Percentiles rank a stretch among this genome's conserved stretches.
These are phyloP conservation scores for Protonibea diacanthus DNA, from an alignment of 2,797 vertebrate species.

Conservation along the genomic window DNA sequence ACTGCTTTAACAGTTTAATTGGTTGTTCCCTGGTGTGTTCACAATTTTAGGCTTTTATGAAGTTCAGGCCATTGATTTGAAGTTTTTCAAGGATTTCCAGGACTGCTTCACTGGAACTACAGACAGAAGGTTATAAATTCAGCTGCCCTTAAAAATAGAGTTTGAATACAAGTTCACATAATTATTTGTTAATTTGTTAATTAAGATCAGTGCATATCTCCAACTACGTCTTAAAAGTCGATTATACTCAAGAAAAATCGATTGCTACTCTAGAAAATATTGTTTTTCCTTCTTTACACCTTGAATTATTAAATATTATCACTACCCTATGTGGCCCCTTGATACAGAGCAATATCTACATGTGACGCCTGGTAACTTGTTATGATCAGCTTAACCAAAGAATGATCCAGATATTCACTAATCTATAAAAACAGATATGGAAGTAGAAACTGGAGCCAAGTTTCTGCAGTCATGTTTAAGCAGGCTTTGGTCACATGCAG, in stretches of 20 bases:
- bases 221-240: not conserved
- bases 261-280: not conserved
- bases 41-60: slow-evolving; percentile 4
- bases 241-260: not conserved
- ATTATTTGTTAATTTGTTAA: not conserved
- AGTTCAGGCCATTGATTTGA: not conserved
- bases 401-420: not conserved
- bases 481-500: too few species aligned
- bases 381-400: not conserved
- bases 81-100: not conserved
- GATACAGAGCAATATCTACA: not conserved
- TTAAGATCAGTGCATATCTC: not conserved
- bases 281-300: not conserved
- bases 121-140: not conserved
- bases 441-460: too few species aligned
- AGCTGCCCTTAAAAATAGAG: not conserved
- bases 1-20: not conserved
- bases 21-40: not conserved
- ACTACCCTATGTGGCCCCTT: too few species aligned
- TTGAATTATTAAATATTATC: too few species aligned
- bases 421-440: too few species aligned
- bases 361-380: not conserved
- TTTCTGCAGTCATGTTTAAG: too few species aligned
- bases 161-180: not conserved
- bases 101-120: not conserved